Percentiles rank a stretch among this genome's conserved stretches.
Evolutionary conservation across 2,113 vertebrate genomes (phyloP).

Genomic region (Psilopsiagon aymara): DNA sequence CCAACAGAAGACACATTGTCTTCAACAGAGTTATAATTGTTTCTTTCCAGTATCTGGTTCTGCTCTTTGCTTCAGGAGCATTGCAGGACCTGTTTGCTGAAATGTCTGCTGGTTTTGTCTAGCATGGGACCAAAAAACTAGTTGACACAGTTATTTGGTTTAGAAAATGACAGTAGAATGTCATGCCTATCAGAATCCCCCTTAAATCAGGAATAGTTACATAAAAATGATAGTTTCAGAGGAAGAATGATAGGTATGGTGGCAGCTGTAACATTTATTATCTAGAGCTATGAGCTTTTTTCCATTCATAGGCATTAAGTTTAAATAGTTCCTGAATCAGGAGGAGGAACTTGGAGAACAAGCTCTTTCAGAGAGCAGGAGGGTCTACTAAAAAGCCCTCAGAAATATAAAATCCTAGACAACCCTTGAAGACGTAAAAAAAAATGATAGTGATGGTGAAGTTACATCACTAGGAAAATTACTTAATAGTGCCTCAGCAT

Average conservation of each 20-base stretch:
- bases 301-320: background rate
- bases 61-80: background rate
- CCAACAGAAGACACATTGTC: background rate
- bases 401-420: background rate
- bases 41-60: background rate
- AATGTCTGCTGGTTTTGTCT: background rate
- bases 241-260: background rate
- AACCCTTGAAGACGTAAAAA: background rate
- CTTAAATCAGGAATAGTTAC: background rate
- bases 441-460: background rate
- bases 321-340: background rate
- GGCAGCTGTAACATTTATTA: background rate
- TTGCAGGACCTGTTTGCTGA: background rate
- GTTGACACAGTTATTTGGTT: background rate
- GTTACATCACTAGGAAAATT: background rate
- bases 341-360: background rate
- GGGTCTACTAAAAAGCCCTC: background rate
- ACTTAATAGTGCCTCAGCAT: background rate
- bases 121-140: background rate
- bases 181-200: background rate
- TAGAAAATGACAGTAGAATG: background rate
- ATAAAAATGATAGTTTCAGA: background rate
- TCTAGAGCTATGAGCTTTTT: background rate
- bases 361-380: background rate
- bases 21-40: background rate